Evolutionary conservation across 2,113 vertebrate genomes (phyloP), one percentile per base, ranked within the genome.

Genomic region (Aphyosemion australe): DNA sequence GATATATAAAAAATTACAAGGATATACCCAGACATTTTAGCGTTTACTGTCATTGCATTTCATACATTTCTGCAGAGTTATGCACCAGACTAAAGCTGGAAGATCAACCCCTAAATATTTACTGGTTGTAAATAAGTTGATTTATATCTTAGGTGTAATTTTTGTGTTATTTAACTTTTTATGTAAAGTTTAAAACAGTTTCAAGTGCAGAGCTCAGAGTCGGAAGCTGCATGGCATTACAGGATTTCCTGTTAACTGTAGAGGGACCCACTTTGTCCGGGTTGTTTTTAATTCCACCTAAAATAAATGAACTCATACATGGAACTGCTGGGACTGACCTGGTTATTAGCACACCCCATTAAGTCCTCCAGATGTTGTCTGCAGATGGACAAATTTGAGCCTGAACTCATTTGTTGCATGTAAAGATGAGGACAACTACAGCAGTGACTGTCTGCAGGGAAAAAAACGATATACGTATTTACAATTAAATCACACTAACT

Each of bases 151-250:
- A 71, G 8, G 80, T 86, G 82, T 89, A 86, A 49, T 20, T 31
- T 69, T 64, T 63, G 59, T 62, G 61, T 73, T 45, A 52, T 72
- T 62, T 74, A 67, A 69, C 78, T 79, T 84, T 77, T 69, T 65
- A 76, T 69, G 50, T 61, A 64, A 54, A 34, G 50, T 19, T 85
- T 81, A 80, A 86, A 88, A 88, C 78, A 79, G 74, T 89, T 91
- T 87, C 84, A 50, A 83, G 76, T 48, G 79, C 55, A 58, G 48
- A 18, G 61, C 50, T 72, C 81, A 85, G 80, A 88, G 61, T 65
- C 47, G 65, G 66, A 81, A 85, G 53, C 61, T 80, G 75, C 26
- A 26, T 26, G 26, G 26, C 26, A 26, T 26, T 12, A 34, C 43
- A 65, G 12, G 13, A 48, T 61, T 16, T 68, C 64, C 37, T 39